phyloP scores from a whole-genome alignment of 2,797 vertebrate genomes.

The Telmatherina bonti region DNA sequence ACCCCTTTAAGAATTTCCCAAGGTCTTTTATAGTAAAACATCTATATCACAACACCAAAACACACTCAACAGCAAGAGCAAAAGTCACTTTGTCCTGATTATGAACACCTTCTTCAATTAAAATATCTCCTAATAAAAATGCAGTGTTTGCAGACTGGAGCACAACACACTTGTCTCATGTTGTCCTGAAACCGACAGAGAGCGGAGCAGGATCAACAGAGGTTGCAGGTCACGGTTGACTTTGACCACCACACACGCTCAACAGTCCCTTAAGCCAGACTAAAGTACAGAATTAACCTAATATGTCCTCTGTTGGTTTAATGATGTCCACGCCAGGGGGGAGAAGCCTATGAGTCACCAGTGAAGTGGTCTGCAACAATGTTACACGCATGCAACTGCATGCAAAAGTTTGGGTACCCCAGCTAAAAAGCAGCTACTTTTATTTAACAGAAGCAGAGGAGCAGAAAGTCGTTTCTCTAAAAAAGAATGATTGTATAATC shows the following conservation, averaged over 20 bases:
- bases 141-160: neutral
- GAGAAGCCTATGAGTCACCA: conserved; percentile 37
- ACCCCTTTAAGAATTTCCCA: neutral
- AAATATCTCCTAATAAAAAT: neutral
- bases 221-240: conserved; percentile 42
- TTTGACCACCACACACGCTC: conserved; percentile 36
- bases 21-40: neutral
- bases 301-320: conserved; percentile 22
- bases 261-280: conserved; percentile 34
- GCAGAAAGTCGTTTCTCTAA: too few relatives aligned
- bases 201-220: conserved; percentile 25
- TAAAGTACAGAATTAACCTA: conserved; percentile 19
- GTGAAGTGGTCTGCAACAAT: conserved; percentile 2
- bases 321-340: neutral
- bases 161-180: neutral
- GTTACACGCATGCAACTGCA: neutral
- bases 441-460: neutral
- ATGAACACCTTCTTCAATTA: neutral
- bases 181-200: conserved; percentile 20
- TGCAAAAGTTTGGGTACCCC: neutral
- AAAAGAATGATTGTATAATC: neutral
- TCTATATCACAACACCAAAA: neutral
- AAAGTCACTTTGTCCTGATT: neutral
- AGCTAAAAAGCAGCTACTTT: neutral
- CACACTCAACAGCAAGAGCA: neutral